Conservation (phyloP, 2,113 vertebrate genomes). For the Leptodactylus fuscus region DNA sequence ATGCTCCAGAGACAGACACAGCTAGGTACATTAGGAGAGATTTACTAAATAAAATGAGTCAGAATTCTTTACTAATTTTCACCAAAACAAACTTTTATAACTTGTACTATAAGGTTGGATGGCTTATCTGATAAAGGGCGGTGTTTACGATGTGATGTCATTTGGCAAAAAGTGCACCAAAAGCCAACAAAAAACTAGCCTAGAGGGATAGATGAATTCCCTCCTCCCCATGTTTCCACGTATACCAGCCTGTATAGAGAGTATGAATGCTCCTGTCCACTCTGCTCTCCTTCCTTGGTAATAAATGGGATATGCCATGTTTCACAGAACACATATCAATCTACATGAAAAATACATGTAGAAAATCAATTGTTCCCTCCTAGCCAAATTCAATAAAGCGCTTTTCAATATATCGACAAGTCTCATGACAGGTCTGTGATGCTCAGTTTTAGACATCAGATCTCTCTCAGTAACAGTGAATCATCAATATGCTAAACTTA, state of each 20-base stretch:
- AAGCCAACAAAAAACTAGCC: too few species aligned
- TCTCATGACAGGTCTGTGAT: not conserved
- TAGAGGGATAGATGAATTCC: too few species aligned
- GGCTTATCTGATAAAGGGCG: too few species aligned
- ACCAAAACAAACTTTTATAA: too few species aligned
- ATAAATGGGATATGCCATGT: not conserved
- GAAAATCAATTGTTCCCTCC: not conserved
- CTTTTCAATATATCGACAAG: conserved; percentile 5
- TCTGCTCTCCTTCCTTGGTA: not conserved
- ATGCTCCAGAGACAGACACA: too few species aligned
- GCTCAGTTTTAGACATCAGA: not conserved
- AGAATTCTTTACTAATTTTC: too few species aligned
- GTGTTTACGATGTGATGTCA: too few species aligned
- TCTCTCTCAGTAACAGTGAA: not conserved
- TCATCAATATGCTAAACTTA: conserved; percentile 13
- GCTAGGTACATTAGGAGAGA: too few species aligned
- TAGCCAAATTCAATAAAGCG: conserved; percentile 15
- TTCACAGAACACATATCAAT: not conserved
- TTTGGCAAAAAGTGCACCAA: too few species aligned
- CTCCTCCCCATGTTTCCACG: not conserved
- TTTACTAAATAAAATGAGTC: too few species aligned
- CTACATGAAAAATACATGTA: conserved; percentile 14
- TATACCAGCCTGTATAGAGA: not conserved
- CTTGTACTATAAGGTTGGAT: too few species aligned
- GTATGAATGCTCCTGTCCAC: not conserved